Evolutionary conservation across 2,888 invertebrate species (phyloP).

Genomic region (Andrena praecox): DNA sequence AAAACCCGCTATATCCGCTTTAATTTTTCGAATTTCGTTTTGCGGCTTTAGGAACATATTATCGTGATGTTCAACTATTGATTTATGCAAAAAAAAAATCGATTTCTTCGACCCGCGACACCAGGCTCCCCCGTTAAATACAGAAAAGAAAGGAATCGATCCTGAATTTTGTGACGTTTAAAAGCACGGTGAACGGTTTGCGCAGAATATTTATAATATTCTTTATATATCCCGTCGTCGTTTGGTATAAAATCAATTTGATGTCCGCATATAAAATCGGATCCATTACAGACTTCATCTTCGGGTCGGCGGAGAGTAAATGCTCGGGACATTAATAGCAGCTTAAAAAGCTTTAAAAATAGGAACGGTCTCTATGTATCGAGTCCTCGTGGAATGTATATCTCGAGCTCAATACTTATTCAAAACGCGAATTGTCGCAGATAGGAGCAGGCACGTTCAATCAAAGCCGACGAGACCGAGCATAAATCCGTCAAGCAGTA

Average conservation of each 20-base stretch:
- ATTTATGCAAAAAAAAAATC: no score
- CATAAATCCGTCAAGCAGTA: conserved; percentile 31
- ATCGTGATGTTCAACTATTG: no score
- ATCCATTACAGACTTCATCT: background rate
- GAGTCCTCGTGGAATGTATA: no score
- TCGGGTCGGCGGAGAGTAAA: background rate
- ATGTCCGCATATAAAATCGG: background rate
- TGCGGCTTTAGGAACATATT: no score
- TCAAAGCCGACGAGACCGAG: conserved; percentile 27
- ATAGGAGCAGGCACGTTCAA: conserved; percentile 6
- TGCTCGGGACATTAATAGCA: background rate
- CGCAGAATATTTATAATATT: background rate
- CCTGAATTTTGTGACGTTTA: no score
- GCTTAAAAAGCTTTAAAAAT: no score
- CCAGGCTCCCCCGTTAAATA: no score
- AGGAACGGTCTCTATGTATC: no score
- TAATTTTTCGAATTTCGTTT: no score
- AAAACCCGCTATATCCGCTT: no score
- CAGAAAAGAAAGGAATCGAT: no score
- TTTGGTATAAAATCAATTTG: background rate
- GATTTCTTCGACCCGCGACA: no score
- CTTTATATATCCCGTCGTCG: background rate
- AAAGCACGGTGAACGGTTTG: background rate
- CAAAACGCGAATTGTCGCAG: background rate
- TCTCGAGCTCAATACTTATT: background rate